Percentiles rank a stretch among this genome's conserved stretches.
These are phyloP conservation scores for Pterois miles DNA, from an alignment of 2,797 vertebrate genomes.

Conservation along the genomic window DNA sequence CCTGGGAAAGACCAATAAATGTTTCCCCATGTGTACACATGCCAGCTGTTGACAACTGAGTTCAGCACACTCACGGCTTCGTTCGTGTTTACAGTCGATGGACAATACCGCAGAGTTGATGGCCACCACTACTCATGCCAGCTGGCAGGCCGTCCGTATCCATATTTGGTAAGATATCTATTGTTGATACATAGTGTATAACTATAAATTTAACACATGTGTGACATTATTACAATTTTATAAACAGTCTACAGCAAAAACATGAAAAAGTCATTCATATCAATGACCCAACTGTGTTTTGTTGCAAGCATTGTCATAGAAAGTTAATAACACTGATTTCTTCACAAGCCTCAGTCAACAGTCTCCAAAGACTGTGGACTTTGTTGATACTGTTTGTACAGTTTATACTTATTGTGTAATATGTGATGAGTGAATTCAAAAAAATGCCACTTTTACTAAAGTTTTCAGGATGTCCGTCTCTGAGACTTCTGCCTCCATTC, in stretches of 20 bases:
- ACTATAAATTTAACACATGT: neutral
- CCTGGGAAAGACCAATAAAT: conserved; percentile 45
- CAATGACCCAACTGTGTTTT: neutral
- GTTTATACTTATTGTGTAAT: no score
- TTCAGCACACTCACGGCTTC: conserved; percentile 62
- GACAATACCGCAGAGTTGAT: conserved; percentile 12
- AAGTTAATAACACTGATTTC: neutral
- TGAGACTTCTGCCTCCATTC: neutral
- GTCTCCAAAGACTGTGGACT: no score
- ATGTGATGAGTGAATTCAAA: no score
- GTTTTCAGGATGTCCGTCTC: neutral
- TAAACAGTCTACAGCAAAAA: neutral
- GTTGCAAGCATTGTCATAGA: neutral
- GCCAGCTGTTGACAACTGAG: conserved; percentile 46
- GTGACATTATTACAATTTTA: neutral
- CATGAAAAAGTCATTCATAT: neutral
- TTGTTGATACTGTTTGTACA: no score
- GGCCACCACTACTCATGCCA: conserved; percentile 21
- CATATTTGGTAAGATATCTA: neutral
- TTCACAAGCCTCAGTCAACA: neutral
- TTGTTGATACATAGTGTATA: neutral
- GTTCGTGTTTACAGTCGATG: conserved; percentile 56
- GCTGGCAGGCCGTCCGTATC: conserved; percentile 1
- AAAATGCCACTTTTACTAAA: no score
- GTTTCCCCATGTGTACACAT: conserved; percentile 41